Base-by-base conservation (phyloP, 1,140 invertebrate species). In the Elysia chlorotica region DNA sequence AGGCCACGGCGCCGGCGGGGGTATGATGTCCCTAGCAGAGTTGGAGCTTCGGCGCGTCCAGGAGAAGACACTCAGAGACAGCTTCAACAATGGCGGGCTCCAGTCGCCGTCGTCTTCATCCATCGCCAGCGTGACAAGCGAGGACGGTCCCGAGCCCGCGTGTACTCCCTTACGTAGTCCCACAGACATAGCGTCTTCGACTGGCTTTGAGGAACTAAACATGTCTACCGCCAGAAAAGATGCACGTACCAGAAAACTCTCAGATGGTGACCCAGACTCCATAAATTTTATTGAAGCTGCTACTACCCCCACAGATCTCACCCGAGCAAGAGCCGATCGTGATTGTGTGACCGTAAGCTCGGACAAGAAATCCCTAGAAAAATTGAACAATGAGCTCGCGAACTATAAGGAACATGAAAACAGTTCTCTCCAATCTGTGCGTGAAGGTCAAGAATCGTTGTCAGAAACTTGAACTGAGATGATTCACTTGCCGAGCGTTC, bases 1-100 rank as follows among this genome's bases (percentile, higher is more conserved):
- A 5, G 31, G 69, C 2, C 36, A 59, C 4, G 70, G 71, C 41
- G n/a, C n/a, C n/a, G n/a, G n/a, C n/a, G n/a, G n/a, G n/a, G n/a
- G n/a, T n/a, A n/a, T n/a, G n/a, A n/a, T n/a, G n/a, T 69, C 74
- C 0, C n/a, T 73, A 23, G 61, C 61, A 10, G 74, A 76, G 59
- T 37, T 73, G 38, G 70, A 73, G 65, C 74, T 73, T 2, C 53
- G 74, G 10, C 35, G 56, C 25, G 71, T 76, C 21, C 74, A 76
- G 62, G 65, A 69, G 48, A 48, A 73, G 28, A 71, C 71, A 2
- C 48, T 73, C 1, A 38, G 69, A 23, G 69, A 71, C 25, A 71
- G 69, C 25, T 63, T 62, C 59, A 48, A 38, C 59, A 71, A 63
- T 28, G 59, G 69, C n/a, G 59, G 69, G 1, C 69, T 71, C 6